phyloP scores from a whole-genome alignment of 2,113 vertebrate species.

The Daboia siamensis region DNA sequence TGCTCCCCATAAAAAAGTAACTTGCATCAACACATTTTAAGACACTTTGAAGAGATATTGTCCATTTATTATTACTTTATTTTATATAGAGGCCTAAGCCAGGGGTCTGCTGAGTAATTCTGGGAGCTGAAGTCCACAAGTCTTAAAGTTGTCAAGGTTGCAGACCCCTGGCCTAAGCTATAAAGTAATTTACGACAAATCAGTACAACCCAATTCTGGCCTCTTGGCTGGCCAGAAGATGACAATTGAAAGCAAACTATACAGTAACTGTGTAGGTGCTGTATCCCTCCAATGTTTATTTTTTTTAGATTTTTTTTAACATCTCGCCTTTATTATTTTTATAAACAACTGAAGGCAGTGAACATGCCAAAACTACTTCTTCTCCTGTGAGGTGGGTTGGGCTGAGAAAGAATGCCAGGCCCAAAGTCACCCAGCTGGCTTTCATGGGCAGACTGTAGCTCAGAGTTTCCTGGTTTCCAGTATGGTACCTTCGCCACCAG shows the following conservation, averaged over 20 bases:
- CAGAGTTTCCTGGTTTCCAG: not conserved
- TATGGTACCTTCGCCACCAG: not conserved
- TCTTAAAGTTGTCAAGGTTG: no score
- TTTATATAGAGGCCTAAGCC: not conserved
- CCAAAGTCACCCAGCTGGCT: not conserved
- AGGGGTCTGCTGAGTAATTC: no score
- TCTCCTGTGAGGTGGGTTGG: not conserved
- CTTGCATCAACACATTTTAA: not conserved
- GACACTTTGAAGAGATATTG: not conserved
- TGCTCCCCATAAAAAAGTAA: not conserved
- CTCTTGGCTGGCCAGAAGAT: not conserved
- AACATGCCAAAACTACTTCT: not conserved
- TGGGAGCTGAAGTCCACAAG: no score
- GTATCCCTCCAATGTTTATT: not conserved
- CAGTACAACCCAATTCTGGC: not conserved
- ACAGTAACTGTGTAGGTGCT: not conserved
- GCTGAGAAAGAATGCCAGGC: not conserved
- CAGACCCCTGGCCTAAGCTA: not conserved
- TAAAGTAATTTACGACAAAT: not conserved
- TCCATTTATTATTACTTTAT: not conserved
- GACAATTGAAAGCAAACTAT: constrained; percentile 6
- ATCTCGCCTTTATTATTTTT: not conserved
- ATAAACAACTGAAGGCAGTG: not conserved
- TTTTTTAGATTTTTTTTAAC: not conserved
- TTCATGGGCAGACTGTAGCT: not conserved